phyloP scores from a whole-genome alignment of 1,140 invertebrate species.

The Papilio xuthus region DNA sequence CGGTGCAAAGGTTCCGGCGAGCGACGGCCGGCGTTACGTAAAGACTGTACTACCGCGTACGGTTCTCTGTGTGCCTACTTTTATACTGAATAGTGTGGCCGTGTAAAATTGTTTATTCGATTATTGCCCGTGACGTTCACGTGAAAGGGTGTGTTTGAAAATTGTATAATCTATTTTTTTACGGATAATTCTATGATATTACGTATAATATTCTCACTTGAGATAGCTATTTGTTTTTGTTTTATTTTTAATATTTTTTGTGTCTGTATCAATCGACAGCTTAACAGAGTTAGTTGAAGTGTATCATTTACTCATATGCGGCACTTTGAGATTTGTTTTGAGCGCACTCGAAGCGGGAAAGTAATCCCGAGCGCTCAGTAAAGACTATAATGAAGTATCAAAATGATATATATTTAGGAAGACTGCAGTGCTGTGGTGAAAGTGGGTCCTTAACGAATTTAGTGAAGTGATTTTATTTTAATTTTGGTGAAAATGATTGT shows the following conservation, averaged over 20 bases:
- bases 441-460: constrained; percentile 41
- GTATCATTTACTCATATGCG: constrained; percentile 13
- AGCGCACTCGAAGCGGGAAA: constrained; percentile 32
- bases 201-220: constrained; percentile 2
- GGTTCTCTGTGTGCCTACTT: constrained; percentile 31
- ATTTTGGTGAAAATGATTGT: constrained; percentile 70
- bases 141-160: constrained; percentile 37
- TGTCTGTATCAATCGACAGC: constrained; percentile 26
- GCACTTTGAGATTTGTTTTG: constrained; percentile 15
- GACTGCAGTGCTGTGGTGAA: constrained; percentile 39
- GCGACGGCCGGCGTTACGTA: constrained; percentile 31
- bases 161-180: constrained; percentile 37
- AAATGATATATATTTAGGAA: constrained; percentile 29
- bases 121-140: constrained; percentile 33
- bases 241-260: not conserved
- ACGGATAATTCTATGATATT: constrained; percentile 4
- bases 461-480: constrained; percentile 54
- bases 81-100: constrained; percentile 30
- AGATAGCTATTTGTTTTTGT: not conserved
- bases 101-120: constrained; percentile 39
- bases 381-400: constrained; percentile 38
- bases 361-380: constrained; percentile 22
- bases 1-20: not conserved
- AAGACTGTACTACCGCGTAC: constrained; percentile 25
- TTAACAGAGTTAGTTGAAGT: constrained; percentile 32